Evolutionary conservation across 2,888 invertebrate species (phyloP), one percentile per base, ranked within the genome.

Genomic region (Odontomyia ornata): DNA sequence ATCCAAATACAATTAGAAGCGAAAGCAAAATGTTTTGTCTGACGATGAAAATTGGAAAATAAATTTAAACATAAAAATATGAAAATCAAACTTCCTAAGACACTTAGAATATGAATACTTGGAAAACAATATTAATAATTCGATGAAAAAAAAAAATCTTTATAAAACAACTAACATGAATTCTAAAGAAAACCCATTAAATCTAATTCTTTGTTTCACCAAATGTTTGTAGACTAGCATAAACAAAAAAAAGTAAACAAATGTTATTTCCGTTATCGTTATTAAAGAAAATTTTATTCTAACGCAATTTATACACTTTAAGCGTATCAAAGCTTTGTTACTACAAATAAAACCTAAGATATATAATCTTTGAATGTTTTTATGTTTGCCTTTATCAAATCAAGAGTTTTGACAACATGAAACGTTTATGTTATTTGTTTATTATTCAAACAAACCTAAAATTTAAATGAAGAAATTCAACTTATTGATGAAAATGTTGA

Each of bases 191-290:
- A 13, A 52, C 52, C 52, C 36, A 36, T 36, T 36, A 36, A 36
- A 36, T 36, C 36, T 36, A 36, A 36, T 36, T 36, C 18, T 52
- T 23, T 23, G 60, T 60, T 60, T 60, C 25, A 1, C 21, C 52
- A 36, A 36, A 60, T 25, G 23, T 60, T 60, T 25, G 60, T 25
- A 25, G 60, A 23, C 60, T 60, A 60, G 25, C 11, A 36, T 36
- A 36, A 36, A 36, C 36, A 9, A 36, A 11, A 25, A 60, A 23
- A 60, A 60, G 13, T 23, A 60, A 60, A 60, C 2, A 11, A 25
- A n/a, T 23, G 21, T 60, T 60, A 25, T 60, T 60, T 60, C 60
- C 23, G 60, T 60, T 60, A 60, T 60, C 15, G 52, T 23, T 60
- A 25, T 60, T 52, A 18, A 52, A 52, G 25, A 18, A 60, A 60